phyloP scores from a whole-genome alignment of 2,888 invertebrate genomes.

The Agriopis marginaria region DNA sequence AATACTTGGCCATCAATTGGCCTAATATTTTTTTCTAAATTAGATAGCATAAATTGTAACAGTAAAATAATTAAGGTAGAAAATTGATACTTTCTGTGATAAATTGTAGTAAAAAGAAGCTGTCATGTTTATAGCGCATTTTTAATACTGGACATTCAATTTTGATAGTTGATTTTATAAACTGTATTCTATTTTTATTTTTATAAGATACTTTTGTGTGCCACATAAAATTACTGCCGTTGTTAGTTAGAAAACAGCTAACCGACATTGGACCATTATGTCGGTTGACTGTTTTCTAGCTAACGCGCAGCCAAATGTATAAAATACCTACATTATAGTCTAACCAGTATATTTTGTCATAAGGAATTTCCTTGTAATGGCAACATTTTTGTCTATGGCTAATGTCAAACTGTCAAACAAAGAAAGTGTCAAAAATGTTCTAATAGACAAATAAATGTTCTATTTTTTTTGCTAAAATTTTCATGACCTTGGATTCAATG shows the following conservation, averaged over 20 bases:
- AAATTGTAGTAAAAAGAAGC: constrained; percentile 58
- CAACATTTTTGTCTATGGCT: no score
- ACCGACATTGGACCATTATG: background rate
- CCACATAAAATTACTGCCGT: constrained; percentile 13
- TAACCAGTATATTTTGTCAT: no score
- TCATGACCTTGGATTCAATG: no score
- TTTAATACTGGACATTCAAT: constrained; percentile 45
- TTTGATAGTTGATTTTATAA: constrained; percentile 15
- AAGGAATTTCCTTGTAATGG: no score
- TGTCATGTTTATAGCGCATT: constrained; percentile 51
- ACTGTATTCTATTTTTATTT: constrained; percentile 24
- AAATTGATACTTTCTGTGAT: constrained; percentile 72
- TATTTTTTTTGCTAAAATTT: no score
- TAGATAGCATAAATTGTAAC: constrained; percentile 3
- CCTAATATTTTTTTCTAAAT: constrained; percentile 4
- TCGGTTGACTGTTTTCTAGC: background rate
- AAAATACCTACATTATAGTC: constrained; percentile 1
- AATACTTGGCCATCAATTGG: background rate
- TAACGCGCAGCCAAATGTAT: constrained; percentile 1
- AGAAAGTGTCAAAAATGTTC: no score
- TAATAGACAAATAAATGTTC: no score
- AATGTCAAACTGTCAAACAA: no score
- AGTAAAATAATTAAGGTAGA: constrained; percentile 34
- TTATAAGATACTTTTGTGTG: constrained; percentile 28
- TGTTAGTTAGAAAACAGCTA: background rate